A percentile compares a stretch with the other conserved stretches of the same genome.
phyloP scores from a whole-genome alignment of 2,113 vertebrate species.

The Oxyura jamaicensis region DNA sequence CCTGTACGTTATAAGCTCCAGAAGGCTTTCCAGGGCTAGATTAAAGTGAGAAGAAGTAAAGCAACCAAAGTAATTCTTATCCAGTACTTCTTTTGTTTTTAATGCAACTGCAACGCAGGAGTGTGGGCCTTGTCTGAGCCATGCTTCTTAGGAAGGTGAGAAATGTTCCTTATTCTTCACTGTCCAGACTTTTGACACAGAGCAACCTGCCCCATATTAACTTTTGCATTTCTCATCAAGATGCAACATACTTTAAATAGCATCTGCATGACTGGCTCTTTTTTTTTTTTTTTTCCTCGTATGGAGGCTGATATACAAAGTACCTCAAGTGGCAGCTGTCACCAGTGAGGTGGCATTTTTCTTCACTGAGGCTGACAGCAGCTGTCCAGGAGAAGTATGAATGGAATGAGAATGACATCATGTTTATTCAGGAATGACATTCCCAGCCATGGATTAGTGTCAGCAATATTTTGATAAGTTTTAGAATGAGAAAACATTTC shows the following conservation, averaged over 20 bases:
- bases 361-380: conserved; percentile 92
- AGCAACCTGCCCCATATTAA: conserved; percentile 42
- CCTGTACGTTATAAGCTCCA: neutral
- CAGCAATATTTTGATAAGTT: conserved; percentile 89
- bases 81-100: neutral
- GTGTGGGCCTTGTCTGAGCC: neutral
- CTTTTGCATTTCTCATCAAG: conserved; percentile 74
- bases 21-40: neutral
- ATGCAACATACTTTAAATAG: conserved; percentile 83
- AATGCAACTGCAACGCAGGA: neutral
- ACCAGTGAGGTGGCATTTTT: conserved; percentile 91
- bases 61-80: neutral
- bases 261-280: conserved; percentile 83
- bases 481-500: conserved; percentile 81
- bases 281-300: conserved; percentile 67
- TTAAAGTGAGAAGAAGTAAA: neutral
- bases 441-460: conserved; percentile 88
- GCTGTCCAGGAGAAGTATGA: conserved; percentile 91
- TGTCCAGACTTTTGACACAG: conserved; percentile 19
- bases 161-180: neutral
- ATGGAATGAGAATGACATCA: conserved; percentile 94
- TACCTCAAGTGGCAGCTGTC: conserved; percentile 92
- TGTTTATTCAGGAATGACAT: conserved; percentile 96
- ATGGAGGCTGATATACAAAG: conserved; percentile 83
- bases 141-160: neutral